These are phyloP conservation scores for Eulithis testata DNA, from an alignment of 2,888 invertebrate species.

Conservation along the genomic window DNA sequence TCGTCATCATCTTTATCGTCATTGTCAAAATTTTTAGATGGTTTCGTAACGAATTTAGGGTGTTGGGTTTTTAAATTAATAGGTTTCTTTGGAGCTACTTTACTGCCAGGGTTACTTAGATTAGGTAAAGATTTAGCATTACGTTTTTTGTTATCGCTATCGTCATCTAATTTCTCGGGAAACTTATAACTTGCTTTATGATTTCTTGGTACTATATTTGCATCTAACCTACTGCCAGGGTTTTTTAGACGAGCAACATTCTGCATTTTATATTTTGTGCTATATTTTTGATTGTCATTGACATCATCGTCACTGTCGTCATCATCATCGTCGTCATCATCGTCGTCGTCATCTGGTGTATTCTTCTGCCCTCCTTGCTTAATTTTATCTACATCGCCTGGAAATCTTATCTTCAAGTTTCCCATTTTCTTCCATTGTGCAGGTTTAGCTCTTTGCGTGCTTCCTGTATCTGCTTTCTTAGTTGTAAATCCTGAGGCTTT, in stretches of 20 bases:
- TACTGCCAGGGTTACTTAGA: slow-evolving; percentile 16
- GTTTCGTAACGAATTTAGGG: slow-evolving; percentile 21
- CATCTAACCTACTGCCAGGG: slow-evolving; percentile 43
- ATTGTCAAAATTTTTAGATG: slow-evolving; percentile 34
- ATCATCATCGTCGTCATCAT: slow-evolving; percentile 71
- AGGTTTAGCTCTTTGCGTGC: slow-evolving; percentile 48
- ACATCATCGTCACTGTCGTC: slow-evolving; percentile 78
- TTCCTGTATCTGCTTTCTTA: slow-evolving; percentile 52
- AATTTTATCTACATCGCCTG: slow-evolving; percentile 49
- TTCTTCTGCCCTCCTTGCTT: slow-evolving; percentile 42
- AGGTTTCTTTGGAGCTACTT: slow-evolving; percentile 1
- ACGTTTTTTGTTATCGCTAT: slow-evolving; percentile 61
- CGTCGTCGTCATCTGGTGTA: slow-evolving; percentile 45
- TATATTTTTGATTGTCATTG: slow-evolving; percentile 76
- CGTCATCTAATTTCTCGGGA: slow-evolving; percentile 51
- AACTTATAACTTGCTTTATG: slow-evolving; percentile 50
- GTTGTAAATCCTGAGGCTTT: slow-evolving; percentile 65
- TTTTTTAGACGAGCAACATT: slow-evolving; percentile 51
- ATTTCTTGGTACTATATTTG: slow-evolving; percentile 50
- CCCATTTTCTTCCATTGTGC: slow-evolving; percentile 65
- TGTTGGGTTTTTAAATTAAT: slow-evolving; percentile 18
- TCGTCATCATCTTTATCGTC: slow-evolving; percentile 54
- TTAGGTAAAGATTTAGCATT: slow-evolving; percentile 16
- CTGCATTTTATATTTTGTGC: slow-evolving; percentile 55
- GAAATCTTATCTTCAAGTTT: slow-evolving; percentile 63